Base-by-base conservation (phyloP, 2,797 vertebrate species). In the Falco cherrug region DNA sequence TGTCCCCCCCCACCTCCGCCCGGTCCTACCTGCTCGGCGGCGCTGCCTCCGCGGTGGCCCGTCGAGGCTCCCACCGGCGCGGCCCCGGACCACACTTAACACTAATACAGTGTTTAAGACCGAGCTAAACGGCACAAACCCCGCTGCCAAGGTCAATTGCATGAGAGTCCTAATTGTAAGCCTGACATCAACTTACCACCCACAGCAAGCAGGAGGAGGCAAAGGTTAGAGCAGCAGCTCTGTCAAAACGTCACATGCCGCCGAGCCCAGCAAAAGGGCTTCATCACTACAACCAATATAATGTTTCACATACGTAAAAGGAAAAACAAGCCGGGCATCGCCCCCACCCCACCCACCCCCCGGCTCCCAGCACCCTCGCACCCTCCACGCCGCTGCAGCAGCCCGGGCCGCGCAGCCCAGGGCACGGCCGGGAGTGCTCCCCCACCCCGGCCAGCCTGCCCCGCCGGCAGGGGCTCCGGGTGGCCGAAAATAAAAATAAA, bases 111-210 rank as follows among this genome's bases (percentile, higher is more conserved):
- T 83, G 96, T 96, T 97, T 94, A 92, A 75, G 93, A 95, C 74
- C 90, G 41, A 91, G 90, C 95, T 96, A 93, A 97, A 84, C 94
- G 94, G 96, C 94, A 41, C 95, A 97, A 97, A 95, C 97, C 97
- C 97, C 95, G 97, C 97, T 97, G 97, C 97, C 97, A 97, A 98
- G 98, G 97, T 98, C 98, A 98, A 98, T 96, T 97, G 97, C 96
- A 94, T 93, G 94, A 96, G 94, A 97, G 96, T 97, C 97, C 97
- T 97, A 98, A 97, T 97, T 97, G 97, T 97, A 83, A 98, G 97
- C 97, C 96, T 98, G 97, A 98, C 97, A 98, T 97, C 97, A 97
- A 97, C 95, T 97, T 97, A 96, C 97, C 97, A 98, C 97, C 97
- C 98, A 97, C 97, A 81, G 95, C 78, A 96, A 76, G 93, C 96